Evolutionary conservation across 2,888 invertebrate species (phyloP), one percentile per base, ranked within the genome.

Genomic region (Erpobdella octoculata): DNA sequence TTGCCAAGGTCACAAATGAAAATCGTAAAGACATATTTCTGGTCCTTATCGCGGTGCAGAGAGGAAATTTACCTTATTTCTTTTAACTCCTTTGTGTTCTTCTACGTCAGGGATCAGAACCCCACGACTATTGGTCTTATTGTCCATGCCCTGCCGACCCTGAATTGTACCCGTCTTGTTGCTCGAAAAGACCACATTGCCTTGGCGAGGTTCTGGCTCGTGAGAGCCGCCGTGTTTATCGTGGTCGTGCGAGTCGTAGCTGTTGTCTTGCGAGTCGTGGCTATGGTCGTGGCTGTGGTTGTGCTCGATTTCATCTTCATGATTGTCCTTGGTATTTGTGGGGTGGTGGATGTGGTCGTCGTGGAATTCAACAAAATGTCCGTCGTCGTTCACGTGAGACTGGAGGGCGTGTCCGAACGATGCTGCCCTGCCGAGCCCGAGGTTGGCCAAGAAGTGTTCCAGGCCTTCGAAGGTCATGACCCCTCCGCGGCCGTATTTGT

Each of bases 391-490:
- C n/a, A 53, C 37, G 35, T 73, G 73, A 33, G 66, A 66, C n/a
- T 67, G 66, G 28, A 71, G 38, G 28, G 31, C 68, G 68, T 71
- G 71, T 31, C 67, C 73, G 1, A 25, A 33, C 8, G 71, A 67
- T 8, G n/a, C n/a, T 15, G 68, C 53, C 25, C 71, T 31, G 9
- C 88, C 89, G n/a, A 89, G 83, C 0, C 89, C 89, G 28, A 89
- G 81, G 77, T 85, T 89, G 77, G 86, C 86, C 81, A 89, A 83
- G 64, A 89, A 82, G 78, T 89, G 89, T 80, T 89, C 89, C 76
- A 89, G 87, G 15, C 89, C 89, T 88, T 87, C 87, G 76, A 86
- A 86, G 35, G 86, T 85, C 78, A 87, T 87, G 74, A 86, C 81
- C 67, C 86, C 86, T 78, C 85, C 84, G 75, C 86, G 83, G 33